phyloP scores from a whole-genome alignment of 1,140 invertebrate species.

The Drosophila cardini region DNA sequence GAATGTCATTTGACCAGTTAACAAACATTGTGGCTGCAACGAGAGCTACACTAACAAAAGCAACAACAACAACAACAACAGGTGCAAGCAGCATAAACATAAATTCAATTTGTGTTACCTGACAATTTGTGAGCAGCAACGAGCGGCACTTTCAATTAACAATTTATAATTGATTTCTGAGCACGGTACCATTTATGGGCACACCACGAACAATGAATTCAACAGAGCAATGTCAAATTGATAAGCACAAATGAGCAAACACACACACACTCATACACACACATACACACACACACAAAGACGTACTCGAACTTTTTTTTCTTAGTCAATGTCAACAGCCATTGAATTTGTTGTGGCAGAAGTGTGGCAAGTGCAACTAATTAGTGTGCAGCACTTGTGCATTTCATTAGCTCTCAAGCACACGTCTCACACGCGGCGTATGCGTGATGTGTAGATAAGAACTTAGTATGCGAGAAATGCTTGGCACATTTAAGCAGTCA shows the following conservation, averaged over 20 bases:
- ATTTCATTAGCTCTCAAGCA: constrained; percentile 63
- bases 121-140: constrained; percentile 31
- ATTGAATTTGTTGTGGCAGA: constrained; percentile 3
- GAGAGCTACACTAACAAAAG: background rate
- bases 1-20: constrained; percentile 20
- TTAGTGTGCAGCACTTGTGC: constrained; percentile 67
- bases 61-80: background rate
- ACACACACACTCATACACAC: background rate
- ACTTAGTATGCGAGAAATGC: constrained; percentile 61
- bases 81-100: constrained; percentile 45
- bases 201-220: background rate
- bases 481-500: constrained; percentile 45
- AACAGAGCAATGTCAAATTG: background rate
- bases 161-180: constrained; percentile 68
- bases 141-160: constrained; percentile 46
- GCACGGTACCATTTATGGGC: constrained; percentile 5
- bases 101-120: constrained; percentile 60
- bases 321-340: background rate
- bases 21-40: constrained; percentile 26
- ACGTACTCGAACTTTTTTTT: background rate
- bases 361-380: constrained; percentile 44
- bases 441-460: constrained; percentile 56
- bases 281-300: background rate
- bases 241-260: background rate
- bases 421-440: constrained; percentile 56